Conservation (phyloP, 2,888 invertebrate species). For the Caenorhabditis plicata region DNA sequence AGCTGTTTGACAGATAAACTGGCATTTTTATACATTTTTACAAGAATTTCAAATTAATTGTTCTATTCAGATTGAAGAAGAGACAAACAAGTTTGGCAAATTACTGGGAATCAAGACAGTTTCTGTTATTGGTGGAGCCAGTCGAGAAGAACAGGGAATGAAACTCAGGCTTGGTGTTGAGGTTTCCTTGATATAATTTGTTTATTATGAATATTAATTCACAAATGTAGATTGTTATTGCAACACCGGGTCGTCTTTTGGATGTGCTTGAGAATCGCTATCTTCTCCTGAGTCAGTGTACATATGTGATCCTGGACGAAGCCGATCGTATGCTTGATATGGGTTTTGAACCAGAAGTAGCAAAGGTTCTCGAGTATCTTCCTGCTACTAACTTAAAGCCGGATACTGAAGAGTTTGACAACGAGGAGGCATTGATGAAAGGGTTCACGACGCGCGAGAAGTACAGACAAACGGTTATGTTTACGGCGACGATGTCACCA, state of each 20-base stretch:
- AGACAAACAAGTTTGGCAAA: constrained; percentile 93
- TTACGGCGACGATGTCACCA: constrained; percentile 99
- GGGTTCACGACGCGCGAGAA: constrained; percentile 95
- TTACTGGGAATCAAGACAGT: constrained; percentile 85
- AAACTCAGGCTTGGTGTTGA: constrained; percentile 85
- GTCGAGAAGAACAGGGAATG: constrained; percentile 91
- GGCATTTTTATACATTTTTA: no score
- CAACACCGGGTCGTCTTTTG: constrained; percentile 97
- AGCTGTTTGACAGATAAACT: no score
- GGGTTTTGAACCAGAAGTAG: constrained; percentile 95
- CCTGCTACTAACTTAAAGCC: constrained; percentile 97
- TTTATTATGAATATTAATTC: not conserved
- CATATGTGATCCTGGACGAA: constrained; percentile 82
- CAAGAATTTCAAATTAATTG: constrained; percentile 73
- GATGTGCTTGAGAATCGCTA: constrained; percentile 98
- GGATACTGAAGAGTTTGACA: constrained; percentile 96
- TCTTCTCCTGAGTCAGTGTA: constrained; percentile 91
- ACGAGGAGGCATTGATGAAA: constrained; percentile 82
- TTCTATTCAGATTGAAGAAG: constrained; percentile 99
- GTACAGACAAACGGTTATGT: constrained; percentile 99
- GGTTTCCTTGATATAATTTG: constrained; percentile 66
- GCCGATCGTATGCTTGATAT: constrained; percentile 99
- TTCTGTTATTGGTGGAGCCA: constrained; percentile 90
- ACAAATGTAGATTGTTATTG: constrained; percentile 87
- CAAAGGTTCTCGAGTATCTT: constrained; percentile 87